Evolutionary conservation across 1,140 invertebrate species (phyloP), one percentile per base, ranked within the genome.

Genomic region (Alviniconcha marisindica): DNA sequence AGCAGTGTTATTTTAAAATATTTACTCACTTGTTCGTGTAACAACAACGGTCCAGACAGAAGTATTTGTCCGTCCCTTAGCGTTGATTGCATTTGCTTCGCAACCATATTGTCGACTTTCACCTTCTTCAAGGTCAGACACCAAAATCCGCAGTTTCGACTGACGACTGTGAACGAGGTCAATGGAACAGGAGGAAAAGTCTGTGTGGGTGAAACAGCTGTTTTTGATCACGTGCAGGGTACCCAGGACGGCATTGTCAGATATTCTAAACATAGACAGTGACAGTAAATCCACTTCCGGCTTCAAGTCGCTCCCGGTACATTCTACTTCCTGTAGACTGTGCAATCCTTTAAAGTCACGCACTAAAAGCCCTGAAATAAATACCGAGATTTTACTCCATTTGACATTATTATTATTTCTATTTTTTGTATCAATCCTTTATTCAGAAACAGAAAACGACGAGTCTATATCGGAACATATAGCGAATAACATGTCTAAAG

Each of bases 291-390:
- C 42, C 36, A 80, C 56, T 14, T 44, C 56, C 1, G 78, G 24
- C 33, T 44, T 48, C 40, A 80, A 4, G 18, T 14, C 28, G 24
- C 21, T 18, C 2, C 78, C 78, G n/a, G 18, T 42, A 60, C 78
- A 80, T 42, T 80, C 78, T 60, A 80, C 56, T 80, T 80, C 78
- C 78, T 80, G 78, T 69, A 80, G 14, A 38, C 78, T 80, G 12
- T 33, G 78, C 21, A 80, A 40, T 14, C 78, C 78, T 28, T 60
- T 38, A 48, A 80, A 80, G n/a, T 80, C 78, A 4, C 78, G 54
- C 15, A n/a, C n/a, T 28, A 40, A n/a, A 36, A 80, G 40, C 7
- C 78, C 78, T 80, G 78, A 48, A 48, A 48, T 48, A n/a, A n/a
- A n/a, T n/a, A n/a, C n/a, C n/a, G n/a, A n/a, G n/a, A n/a, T n/a